A percentile compares a stretch with the other conserved stretches of the same genome.
Evolutionary conservation across 2,797 vertebrate species (phyloP).

Genomic region (Pipistrellus nathusii): DNA sequence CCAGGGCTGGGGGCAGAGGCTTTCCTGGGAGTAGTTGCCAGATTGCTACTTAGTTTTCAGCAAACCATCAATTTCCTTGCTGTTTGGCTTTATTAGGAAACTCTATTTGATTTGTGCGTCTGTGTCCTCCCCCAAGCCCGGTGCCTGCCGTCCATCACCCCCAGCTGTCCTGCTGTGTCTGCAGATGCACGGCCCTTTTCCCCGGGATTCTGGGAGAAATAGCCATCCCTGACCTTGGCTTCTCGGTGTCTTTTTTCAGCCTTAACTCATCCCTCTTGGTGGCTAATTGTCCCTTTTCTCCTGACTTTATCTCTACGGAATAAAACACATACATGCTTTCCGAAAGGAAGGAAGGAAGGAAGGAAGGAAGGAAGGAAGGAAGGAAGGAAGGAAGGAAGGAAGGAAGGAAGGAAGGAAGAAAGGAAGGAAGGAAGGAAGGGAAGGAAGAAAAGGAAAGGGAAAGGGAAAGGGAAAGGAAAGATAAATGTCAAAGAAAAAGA

Average conservation of each 20-base stretch:
- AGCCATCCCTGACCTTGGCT: not conserved
- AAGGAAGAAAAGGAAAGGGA: no score
- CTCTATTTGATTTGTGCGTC: slow-evolving; percentile 72
- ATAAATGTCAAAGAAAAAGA: not conserved
- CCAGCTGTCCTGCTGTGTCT: not conserved
- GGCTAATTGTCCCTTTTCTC: slow-evolving; percentile 33
- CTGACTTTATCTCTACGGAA: slow-evolving; percentile 26
- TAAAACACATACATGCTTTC: slow-evolving; percentile 27
- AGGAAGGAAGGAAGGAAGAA: no score
- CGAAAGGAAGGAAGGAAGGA: not conserved
- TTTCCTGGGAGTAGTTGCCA: slow-evolving; percentile 63
- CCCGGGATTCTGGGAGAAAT: slow-evolving; percentile 39
- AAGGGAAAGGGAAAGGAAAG: no score
- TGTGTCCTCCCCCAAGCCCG: not conserved
- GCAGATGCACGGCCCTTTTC: slow-evolving; percentile 20
- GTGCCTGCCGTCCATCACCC: slow-evolving; percentile 58
- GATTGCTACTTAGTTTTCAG: slow-evolving; percentile 70
- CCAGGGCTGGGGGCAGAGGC: slow-evolving; percentile 9
- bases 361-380: fast-evolving
- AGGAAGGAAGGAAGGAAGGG: no score
- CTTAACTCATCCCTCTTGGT: slow-evolving; percentile 15
- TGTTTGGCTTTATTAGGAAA: slow-evolving; percentile 71
- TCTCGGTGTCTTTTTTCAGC: slow-evolving; percentile 17
- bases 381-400: no score
- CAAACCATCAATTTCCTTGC: slow-evolving; percentile 24